Conservation (phyloP, 1,140 invertebrate species). For the Littorina saxatilis region DNA sequence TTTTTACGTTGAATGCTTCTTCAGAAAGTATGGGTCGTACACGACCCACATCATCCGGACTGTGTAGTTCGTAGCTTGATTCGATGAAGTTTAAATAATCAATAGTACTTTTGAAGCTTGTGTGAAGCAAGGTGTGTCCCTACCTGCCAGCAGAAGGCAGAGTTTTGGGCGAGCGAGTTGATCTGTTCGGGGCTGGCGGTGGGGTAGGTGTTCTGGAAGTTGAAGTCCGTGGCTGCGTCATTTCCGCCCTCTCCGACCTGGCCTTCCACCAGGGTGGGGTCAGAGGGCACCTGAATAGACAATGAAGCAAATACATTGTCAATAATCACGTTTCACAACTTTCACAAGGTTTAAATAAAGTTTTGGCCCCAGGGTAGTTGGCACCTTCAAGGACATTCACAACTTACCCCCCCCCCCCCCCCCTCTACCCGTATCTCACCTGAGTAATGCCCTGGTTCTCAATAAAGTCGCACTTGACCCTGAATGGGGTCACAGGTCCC, state of each 20-base stretch:
- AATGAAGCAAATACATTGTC: too few species aligned
- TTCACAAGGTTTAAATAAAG: too few species aligned
- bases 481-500: constrained; percentile 50
- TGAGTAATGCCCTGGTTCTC: constrained; percentile 59
- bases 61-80: too few species aligned
- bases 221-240: neutral
- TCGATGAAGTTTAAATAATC: too few species aligned
- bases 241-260: neutral
- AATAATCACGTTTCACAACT: too few species aligned
- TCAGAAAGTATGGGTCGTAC: too few species aligned
- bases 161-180: constrained; percentile 23
- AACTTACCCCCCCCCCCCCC: too few species aligned
- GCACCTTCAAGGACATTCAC: too few species aligned
- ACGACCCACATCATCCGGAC: too few species aligned
- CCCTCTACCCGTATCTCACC: neutral
- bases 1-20: too few species aligned
- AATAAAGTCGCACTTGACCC: constrained; percentile 60
- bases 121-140: too few species aligned
- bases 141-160: constrained; percentile 39
- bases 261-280: neutral
- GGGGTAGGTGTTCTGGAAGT: neutral
- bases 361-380: neutral
- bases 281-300: neutral
- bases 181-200: constrained; percentile 34
- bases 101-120: too few species aligned